phyloP scores from a whole-genome alignment of 2,113 vertebrate species.

The Hyperopisus bebe region DNA sequence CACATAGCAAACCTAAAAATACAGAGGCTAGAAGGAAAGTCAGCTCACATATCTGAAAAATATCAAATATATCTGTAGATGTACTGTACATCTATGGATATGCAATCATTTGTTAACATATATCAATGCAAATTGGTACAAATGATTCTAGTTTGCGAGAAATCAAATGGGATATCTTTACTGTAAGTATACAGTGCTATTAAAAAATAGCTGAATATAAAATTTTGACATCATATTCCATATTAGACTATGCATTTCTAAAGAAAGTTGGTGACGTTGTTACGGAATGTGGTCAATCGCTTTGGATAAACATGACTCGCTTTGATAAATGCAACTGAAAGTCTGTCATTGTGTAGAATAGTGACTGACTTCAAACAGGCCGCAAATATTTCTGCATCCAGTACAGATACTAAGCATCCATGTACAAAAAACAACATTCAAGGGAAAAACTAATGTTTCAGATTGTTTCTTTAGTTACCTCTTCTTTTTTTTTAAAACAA shows the following conservation, averaged over 20 bases:
- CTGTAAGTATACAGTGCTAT: background rate
- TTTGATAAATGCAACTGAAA: background rate
- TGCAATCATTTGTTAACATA: conserved; percentile 19
- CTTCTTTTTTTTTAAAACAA: conserved; percentile 7
- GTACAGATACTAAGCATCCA: background rate
- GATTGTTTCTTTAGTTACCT: background rate
- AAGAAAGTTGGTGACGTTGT: background rate
- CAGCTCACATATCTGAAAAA: conserved; percentile 10
- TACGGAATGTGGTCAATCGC: background rate
- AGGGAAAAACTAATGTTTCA: background rate
- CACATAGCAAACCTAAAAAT: conserved; percentile 14
- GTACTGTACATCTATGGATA: conserved; percentile 15
- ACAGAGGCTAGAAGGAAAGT: background rate
- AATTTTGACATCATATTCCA: background rate
- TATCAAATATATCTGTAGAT: background rate
- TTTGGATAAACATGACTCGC: background rate
- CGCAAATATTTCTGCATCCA: conserved; percentile 20
- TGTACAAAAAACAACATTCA: conserved; percentile 14
- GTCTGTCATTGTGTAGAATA: background rate
- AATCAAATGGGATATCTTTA: background rate
- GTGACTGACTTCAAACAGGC: background rate
- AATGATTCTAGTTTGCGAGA: background rate
- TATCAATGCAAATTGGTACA: background rate
- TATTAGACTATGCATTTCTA: background rate
- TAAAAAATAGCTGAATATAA: background rate